A percentile compares a stretch with the other conserved stretches of the same genome.
Conservation (phyloP, 2,888 invertebrate species). For the Muscina levida region DNA sequence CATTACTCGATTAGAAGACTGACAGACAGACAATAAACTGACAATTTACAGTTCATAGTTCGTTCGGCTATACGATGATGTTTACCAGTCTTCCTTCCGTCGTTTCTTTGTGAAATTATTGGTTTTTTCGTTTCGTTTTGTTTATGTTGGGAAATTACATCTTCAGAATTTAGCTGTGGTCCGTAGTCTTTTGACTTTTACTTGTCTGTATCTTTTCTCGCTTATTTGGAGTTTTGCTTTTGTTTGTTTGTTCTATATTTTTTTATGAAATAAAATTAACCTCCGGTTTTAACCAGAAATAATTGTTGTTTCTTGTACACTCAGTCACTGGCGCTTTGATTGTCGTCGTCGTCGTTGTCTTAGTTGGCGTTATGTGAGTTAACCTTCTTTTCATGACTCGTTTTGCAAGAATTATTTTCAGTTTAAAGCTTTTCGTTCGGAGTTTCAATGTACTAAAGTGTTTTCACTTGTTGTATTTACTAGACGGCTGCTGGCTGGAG, state of each 20-base stretch:
- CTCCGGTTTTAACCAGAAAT: constrained; percentile 51
- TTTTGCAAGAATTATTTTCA: constrained; percentile 58
- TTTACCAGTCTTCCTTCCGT: background rate
- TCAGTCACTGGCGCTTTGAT: background rate
- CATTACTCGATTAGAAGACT: background rate
- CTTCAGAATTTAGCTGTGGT: background rate
- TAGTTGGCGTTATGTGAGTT: constrained; percentile 51
- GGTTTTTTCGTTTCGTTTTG: constrained; percentile 34
- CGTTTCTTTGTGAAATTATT: too few species aligned
- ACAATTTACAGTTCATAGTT: constrained; percentile 38
- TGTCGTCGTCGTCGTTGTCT: constrained; percentile 28
- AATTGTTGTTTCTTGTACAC: constrained; percentile 50
- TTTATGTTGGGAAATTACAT: constrained; percentile 42
- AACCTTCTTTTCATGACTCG: constrained; percentile 64
- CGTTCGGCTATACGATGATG: background rate
- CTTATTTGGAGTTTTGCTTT: constrained; percentile 19
- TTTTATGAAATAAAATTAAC: constrained; percentile 34
- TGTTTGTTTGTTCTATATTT: too few species aligned
- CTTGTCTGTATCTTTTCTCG: background rate
- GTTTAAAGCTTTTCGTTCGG: constrained; percentile 27
- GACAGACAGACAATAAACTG: background rate
- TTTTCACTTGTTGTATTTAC: constrained; percentile 12
- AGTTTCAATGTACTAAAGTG: constrained; percentile 44
- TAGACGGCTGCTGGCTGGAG: background rate
- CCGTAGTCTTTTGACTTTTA: too few species aligned